These are phyloP conservation scores for Geophilus truncorum DNA, from an alignment of 2,888 invertebrate genomes.

Conservation along the genomic window DNA sequence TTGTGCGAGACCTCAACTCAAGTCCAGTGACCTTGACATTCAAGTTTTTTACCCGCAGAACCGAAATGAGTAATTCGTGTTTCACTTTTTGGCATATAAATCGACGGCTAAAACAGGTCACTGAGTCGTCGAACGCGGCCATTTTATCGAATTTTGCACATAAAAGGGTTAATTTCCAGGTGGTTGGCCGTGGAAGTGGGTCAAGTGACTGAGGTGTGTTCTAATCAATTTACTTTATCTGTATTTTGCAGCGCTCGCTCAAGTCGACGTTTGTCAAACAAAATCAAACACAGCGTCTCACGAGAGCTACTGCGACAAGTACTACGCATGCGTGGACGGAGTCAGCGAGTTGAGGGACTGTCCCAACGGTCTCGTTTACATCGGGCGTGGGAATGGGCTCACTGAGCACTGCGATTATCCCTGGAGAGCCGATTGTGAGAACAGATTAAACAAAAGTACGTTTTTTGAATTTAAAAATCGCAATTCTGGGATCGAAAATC, in stretches of 20 bases:
- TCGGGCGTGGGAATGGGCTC: conserved; percentile 42
- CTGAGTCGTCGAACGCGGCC: neutral
- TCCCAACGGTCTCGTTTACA: conserved; percentile 47
- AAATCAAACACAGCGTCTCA: conserved; percentile 42
- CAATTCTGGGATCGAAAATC: too few relatives aligned
- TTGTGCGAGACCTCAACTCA: too few relatives aligned
- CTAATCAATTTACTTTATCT: neutral
- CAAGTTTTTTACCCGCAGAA: neutral
- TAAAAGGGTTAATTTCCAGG: neutral
- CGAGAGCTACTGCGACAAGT: conserved; percentile 46
- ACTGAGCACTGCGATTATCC: conserved; percentile 46
- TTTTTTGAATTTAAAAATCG: too few relatives aligned
- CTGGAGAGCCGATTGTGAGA: conserved; percentile 46
- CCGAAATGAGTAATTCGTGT: neutral
- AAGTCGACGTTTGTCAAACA: conserved; percentile 40
- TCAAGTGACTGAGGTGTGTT: neutral
- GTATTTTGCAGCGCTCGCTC: neutral
- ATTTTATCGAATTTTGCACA: neutral
- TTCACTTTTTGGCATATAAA: neutral
- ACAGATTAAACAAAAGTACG: conserved; percentile 44
- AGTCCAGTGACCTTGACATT: conserved; percentile 15
- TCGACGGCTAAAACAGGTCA: neutral
- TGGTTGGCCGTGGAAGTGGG: neutral
- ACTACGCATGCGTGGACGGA: conserved; percentile 44
- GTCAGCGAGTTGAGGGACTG: conserved; percentile 43